Conservation (phyloP, 2,797 vertebrate species). For the Synaphobranchus kaupii region DNA sequence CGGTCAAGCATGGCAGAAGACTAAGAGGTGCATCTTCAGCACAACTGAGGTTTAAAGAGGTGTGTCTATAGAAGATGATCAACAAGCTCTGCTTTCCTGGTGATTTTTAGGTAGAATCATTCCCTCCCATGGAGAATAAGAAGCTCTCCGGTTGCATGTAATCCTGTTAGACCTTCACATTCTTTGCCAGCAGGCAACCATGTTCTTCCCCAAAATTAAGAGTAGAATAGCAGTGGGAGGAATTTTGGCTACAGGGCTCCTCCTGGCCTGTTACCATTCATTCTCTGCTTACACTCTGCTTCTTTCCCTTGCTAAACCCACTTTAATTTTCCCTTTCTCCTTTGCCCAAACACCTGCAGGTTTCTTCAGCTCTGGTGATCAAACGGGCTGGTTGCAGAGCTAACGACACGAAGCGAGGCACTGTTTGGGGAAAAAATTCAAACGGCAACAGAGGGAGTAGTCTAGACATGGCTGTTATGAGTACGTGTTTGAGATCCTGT, state of each 20-base stretch:
- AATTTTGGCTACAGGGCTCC: not conserved
- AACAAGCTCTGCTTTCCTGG: not conserved
- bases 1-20: no score
- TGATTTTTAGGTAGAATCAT: no score
- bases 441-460: not conserved
- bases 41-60: no score
- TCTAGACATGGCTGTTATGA: not conserved
- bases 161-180: not conserved
- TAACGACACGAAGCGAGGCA: not conserved
- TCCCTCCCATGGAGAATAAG: not conserved
- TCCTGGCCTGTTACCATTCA: not conserved
- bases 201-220: not conserved
- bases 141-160: not conserved
- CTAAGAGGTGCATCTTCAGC: no score
- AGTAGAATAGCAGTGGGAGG: not conserved
- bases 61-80: no score
- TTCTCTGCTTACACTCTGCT: not conserved
- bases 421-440: not conserved
- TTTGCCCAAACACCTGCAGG: not conserved
- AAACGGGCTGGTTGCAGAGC: not conserved
- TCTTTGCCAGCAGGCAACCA: not conserved
- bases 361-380: not conserved
- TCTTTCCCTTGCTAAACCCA: not conserved
- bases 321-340: not conserved
- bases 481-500: not conserved